Percentiles rank a stretch among this genome's conserved stretches.
These are phyloP conservation scores for Calonectris borealis DNA, from an alignment of 2,113 vertebrate genomes.

Conservation along the genomic window DNA sequence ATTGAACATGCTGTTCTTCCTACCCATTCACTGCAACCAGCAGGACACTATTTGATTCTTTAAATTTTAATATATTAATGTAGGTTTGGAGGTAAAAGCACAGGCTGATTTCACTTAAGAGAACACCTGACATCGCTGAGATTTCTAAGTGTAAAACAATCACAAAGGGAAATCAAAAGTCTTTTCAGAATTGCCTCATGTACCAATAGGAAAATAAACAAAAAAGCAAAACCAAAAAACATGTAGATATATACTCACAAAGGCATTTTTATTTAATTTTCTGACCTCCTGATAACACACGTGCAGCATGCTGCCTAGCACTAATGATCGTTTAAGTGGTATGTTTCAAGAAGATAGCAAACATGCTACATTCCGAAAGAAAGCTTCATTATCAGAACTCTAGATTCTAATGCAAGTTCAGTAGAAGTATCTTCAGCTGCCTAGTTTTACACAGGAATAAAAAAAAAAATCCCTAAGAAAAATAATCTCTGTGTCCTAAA, in stretches of 20 bases:
- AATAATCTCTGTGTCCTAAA: not conserved
- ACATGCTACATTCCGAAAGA: not conserved
- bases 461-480: not conserved
- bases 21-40: not conserved
- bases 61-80: not conserved
- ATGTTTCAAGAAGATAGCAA: not conserved
- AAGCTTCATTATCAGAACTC: not conserved
- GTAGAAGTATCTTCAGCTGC: not conserved
- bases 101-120: not conserved
- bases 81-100: not conserved
- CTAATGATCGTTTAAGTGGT: not conserved
- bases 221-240: not conserved
- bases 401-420: not conserved
- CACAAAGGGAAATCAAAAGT: not conserved
- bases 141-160: not conserved
- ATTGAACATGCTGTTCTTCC: not conserved
- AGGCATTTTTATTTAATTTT: not conserved
- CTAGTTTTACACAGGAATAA: not conserved
- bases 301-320: not conserved
- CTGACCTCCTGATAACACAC: not conserved
- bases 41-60: not conserved
- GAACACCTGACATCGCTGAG: not conserved
- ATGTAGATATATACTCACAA: not conserved
- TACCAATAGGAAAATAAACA: not conserved
- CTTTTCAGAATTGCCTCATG: not conserved